These are phyloP conservation scores for Zaprionus nigranus DNA, from an alignment of 1,140 invertebrate genomes.

Conservation along the genomic window DNA sequence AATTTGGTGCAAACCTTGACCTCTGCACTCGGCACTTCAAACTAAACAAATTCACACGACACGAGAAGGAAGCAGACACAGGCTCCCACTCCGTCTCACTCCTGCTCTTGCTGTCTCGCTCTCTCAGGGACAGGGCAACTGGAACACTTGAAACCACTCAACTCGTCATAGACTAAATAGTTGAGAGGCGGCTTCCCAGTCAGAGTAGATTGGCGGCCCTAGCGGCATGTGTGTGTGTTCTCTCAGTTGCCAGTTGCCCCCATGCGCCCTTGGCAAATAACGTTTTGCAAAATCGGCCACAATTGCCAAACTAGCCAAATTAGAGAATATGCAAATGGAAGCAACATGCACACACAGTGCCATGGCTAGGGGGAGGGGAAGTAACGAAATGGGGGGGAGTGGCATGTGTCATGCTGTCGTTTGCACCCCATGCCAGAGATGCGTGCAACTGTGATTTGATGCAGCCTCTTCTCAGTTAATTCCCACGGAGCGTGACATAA, in stretches of 20 bases:
- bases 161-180: constrained; percentile 78
- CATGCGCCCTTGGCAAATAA: constrained; percentile 67
- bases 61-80: constrained; percentile 30
- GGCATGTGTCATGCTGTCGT: background rate
- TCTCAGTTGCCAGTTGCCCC: background rate
- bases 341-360: constrained; percentile 63
- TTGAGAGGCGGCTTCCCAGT: constrained; percentile 55
- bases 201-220: constrained; percentile 10
- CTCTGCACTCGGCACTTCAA: constrained; percentile 50
- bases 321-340: constrained; percentile 79
- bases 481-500: background rate
- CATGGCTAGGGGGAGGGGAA: background rate
- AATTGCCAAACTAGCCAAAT: constrained; percentile 83
- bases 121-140: constrained; percentile 12
- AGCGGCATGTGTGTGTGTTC: background rate
- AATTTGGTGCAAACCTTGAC: constrained; percentile 47
- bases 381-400: background rate
- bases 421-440: constrained; percentile 4
- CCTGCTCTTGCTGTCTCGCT: background rate
- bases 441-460: constrained; percentile 1
- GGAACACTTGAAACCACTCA: constrained; percentile 70
- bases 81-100: background rate
- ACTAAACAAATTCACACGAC: constrained; percentile 78
- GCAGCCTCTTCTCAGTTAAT: background rate
- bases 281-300: constrained; percentile 80